These are phyloP conservation scores for Addax nasomaculatus DNA, from an alignment of 2,113 vertebrate species.

Conservation along the genomic window DNA sequence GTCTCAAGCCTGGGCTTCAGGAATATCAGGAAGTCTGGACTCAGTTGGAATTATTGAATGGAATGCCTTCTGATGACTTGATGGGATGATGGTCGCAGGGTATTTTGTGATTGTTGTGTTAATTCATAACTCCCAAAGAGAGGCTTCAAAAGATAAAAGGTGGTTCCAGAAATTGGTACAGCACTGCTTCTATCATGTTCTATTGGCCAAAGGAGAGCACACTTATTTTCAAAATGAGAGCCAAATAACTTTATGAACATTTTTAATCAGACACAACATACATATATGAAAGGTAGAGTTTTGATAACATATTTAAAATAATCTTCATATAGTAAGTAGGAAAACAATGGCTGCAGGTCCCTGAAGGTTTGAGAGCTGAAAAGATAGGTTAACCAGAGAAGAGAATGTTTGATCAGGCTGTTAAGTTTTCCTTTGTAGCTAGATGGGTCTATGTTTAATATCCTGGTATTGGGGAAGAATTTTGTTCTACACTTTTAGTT, in stretches of 20 bases:
- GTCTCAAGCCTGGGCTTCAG: background rate
- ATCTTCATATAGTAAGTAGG: background rate
- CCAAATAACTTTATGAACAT: background rate
- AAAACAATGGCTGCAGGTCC: background rate
- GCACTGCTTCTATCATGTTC: background rate
- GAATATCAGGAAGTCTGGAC: background rate
- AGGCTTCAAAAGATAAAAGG: background rate
- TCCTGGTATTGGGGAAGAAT: background rate
- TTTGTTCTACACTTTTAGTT: background rate
- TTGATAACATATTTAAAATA: background rate
- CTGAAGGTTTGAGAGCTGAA: background rate
- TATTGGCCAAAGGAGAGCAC: background rate
- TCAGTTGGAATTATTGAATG: background rate
- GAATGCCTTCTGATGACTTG: background rate
- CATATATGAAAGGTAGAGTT: background rate
- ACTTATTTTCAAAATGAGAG: background rate
- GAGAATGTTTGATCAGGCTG: background rate
- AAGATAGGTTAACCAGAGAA: background rate
- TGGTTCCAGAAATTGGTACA: background rate
- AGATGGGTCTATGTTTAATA: background rate
- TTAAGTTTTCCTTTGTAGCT: background rate
- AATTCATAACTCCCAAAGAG: background rate
- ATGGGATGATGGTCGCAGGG: background rate
- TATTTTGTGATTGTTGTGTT: background rate
- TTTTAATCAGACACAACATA: background rate